Percentiles rank a stretch among this genome's conserved stretches.
Conservation (phyloP, 2,888 invertebrate species). For the Listrodromus nycthemerus region DNA sequence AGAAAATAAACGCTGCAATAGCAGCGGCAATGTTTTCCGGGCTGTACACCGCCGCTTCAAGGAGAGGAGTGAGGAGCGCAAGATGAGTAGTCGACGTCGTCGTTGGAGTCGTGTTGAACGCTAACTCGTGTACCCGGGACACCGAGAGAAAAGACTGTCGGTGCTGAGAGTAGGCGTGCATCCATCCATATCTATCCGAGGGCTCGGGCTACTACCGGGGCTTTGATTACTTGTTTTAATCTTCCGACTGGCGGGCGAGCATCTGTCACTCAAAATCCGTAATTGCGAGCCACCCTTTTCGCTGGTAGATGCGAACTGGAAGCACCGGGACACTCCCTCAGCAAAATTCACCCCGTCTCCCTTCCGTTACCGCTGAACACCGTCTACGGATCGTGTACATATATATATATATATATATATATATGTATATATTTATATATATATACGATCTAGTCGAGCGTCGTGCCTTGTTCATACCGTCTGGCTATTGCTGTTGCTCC, state of each 20-base stretch:
- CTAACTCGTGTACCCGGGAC: constrained; percentile 59
- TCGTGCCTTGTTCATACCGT: constrained; percentile 52
- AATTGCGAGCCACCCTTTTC: constrained; percentile 81
- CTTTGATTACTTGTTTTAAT: constrained; percentile 85
- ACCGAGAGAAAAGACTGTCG: constrained; percentile 59
- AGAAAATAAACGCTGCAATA: constrained; percentile 53
- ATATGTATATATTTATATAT: constrained; percentile 13
- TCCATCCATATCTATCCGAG: constrained; percentile 82
- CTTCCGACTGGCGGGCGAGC: constrained; percentile 84
- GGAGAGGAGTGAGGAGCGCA: constrained; percentile 51
- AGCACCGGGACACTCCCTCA: constrained; percentile 27
- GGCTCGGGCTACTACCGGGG: constrained; percentile 75
- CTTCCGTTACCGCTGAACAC: constrained; percentile 49
- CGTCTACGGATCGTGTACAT: constrained; percentile 37
- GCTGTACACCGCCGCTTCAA: constrained; percentile 46
- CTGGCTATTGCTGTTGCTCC: constrained; percentile 24
- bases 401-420: too few species aligned
- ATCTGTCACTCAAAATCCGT: constrained; percentile 84
- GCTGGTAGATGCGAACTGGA: constrained; percentile 56
- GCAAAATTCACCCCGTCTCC: constrained; percentile 40
- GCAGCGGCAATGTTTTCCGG: constrained; percentile 34
- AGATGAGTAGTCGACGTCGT: constrained; percentile 65
- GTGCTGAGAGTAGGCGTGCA: constrained; percentile 74
- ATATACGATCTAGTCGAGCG: too few species aligned
- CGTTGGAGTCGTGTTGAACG: constrained; percentile 59